phyloP scores from a whole-genome alignment of 2,113 vertebrate genomes.

The Isurus oxyrinchus region DNA sequence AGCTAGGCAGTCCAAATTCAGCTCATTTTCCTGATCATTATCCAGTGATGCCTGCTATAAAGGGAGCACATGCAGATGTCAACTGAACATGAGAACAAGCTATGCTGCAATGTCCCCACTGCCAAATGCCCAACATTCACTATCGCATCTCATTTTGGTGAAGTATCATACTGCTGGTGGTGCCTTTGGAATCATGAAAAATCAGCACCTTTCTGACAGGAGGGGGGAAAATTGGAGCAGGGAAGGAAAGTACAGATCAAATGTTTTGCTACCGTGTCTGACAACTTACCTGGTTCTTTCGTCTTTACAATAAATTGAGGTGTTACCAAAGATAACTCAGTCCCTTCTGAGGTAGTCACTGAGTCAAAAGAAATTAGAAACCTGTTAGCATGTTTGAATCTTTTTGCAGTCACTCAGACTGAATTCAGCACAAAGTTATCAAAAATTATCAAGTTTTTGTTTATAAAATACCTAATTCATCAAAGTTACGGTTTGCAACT shows the following conservation, averaged over 20 bases:
- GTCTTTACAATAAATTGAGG: constrained; percentile 75
- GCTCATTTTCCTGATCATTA: neutral
- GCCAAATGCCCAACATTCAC: neutral
- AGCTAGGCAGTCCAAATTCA: neutral
- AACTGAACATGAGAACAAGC: neutral
- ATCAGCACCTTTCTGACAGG: neutral
- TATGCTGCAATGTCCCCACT: neutral
- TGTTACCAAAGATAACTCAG: constrained; percentile 72
- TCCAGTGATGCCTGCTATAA: neutral
- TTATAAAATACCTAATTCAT: neutral
- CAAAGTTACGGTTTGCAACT: neutral
- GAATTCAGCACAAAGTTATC: neutral
- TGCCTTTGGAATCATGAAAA: neutral
- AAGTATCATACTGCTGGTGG: neutral
- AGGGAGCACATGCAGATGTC: neutral
- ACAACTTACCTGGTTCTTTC: constrained; percentile 77
- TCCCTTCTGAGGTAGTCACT: constrained; percentile 72
- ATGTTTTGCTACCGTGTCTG: neutral
- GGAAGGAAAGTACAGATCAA: neutral
- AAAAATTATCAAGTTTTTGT: neutral
- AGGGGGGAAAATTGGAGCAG: neutral
- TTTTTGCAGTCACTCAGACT: neutral
- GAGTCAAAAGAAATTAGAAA: constrained; percentile 39
- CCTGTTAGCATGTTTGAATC: neutral
- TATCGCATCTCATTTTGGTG: no score